Evolutionary conservation across 1,140 invertebrate species (phyloP), one percentile per base, ranked within the genome.

Genomic region (Zeugodacus cucurbitae): DNA sequence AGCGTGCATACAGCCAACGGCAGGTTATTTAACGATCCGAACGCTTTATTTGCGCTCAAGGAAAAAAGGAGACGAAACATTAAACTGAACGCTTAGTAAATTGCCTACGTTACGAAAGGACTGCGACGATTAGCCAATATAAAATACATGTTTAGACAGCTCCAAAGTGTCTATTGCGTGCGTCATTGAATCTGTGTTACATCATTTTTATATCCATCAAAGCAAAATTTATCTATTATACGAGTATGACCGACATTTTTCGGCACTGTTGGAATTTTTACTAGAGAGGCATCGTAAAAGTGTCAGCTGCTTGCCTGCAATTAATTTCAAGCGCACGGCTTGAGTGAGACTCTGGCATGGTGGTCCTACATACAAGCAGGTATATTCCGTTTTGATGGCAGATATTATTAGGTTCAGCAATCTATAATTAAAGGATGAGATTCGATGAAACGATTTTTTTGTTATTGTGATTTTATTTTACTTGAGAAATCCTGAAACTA

Each of bases 161-260:
- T 26, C 74, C 74, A 82, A 48, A 82, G 74, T 10, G 41, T 2
- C n/a, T 41, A 48, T 82, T n/a, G 41, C 74, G 37, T 82, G 74
- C 74, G 74, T 82, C 41, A 82, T 48, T 82, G 37, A 82, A 29
- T 82, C 44, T 44, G 74, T 82, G 74, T 82, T 44, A 22, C 74
- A 44, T 82, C 74, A 82, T 82, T 82, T 48, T 54, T 29, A 82
- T 82, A 22, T 48, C 48, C 41, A 54, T 48, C 14, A 48, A 20
- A 54, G 41, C 7, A 29, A 41, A 48, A 26, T 74, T 29, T 41
- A 32, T 37, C 29, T 29, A 29, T 82, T 82, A 48, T 29, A n/a
- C n/a, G n/a, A n/a, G n/a, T n/a, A 26, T 29, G 70, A n/a, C 22
- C 41, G 44, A 48, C 20, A 82, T 29, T 48, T 48, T 29, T n/a